These are phyloP conservation scores for Ploceus nigricollis DNA, from an alignment of 2,113 vertebrate species.

Conservation along the genomic window DNA sequence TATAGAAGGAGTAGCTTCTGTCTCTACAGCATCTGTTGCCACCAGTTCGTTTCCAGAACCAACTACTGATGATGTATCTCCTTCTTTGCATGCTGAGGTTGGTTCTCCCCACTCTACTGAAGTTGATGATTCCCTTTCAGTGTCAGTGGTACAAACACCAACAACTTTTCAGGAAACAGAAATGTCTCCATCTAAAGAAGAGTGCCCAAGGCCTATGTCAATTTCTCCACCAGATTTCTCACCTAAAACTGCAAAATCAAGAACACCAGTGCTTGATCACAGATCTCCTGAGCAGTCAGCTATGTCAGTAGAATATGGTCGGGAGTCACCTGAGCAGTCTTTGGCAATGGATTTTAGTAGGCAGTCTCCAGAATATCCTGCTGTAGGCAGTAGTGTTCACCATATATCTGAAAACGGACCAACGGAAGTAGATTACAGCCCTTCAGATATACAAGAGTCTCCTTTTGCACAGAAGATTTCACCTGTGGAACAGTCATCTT, in stretches of 20 bases:
- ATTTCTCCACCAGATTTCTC: conserved; percentile 94
- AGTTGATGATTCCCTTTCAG: conserved; percentile 95
- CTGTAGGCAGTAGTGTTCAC: conserved; percentile 64
- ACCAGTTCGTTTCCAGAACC: conserved; percentile 95
- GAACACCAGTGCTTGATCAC: conserved; percentile 76
- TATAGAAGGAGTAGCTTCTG: conserved; percentile 87
- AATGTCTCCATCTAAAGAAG: conserved; percentile 90
- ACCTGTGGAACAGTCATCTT: conserved; percentile 76
- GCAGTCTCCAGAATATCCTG: conserved; percentile 89
- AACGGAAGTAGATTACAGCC: conserved; percentile 92
- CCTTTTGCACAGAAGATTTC: conserved; percentile 70
- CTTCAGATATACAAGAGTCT: conserved; percentile 78
- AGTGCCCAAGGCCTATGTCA: conserved; percentile 93
- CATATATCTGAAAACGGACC: conserved; percentile 92
- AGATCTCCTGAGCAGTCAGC: conserved; percentile 88
- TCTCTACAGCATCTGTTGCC: conserved; percentile 92
- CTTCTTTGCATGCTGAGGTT: conserved; percentile 93
- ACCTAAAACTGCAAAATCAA: conserved; percentile 85
- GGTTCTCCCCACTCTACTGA: conserved; percentile 96
- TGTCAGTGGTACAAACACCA: conserved; percentile 93
- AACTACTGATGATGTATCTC: conserved; percentile 90
- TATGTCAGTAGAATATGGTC: conserved; percentile 87
- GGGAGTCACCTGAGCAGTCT: conserved; percentile 91
- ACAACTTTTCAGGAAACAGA: conserved; percentile 93
- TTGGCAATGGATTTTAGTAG: conserved; percentile 91